A percentile compares a stretch with the other conserved stretches of the same genome.
Conservation (phyloP, 2,797 vertebrate genomes). For the Chanos chanos region DNA sequence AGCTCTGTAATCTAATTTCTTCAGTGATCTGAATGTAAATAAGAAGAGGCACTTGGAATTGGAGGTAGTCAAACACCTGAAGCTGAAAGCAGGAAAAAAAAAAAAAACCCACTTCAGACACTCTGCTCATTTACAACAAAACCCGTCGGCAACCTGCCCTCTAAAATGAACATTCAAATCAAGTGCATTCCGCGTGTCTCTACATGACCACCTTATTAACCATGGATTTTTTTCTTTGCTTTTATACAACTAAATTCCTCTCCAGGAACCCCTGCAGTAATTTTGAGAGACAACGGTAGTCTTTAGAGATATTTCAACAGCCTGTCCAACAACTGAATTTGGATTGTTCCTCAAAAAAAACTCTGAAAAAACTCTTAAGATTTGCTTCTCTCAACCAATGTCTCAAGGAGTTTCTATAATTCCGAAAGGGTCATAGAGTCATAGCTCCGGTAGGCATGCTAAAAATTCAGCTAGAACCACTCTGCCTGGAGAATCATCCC, state of each 20-base stretch:
- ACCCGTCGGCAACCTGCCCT: background rate
- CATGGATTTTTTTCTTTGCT: conserved; percentile 26
- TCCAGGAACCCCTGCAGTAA: conserved; percentile 24
- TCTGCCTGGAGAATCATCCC: too few relatives aligned
- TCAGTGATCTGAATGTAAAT: background rate
- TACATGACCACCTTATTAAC: conserved; percentile 38
- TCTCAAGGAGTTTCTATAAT: too few relatives aligned
- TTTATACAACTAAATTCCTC: conserved; percentile 34
- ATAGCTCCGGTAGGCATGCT: too few relatives aligned
- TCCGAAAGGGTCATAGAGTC: too few relatives aligned
- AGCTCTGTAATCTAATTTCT: background rate
- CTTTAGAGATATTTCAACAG: too few relatives aligned
- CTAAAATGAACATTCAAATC: conserved; percentile 27
- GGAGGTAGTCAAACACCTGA: background rate
- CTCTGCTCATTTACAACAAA: background rate
- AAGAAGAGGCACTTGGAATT: background rate
- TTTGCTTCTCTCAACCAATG: too few relatives aligned
- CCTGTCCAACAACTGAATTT: too few relatives aligned
- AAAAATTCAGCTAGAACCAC: too few relatives aligned
- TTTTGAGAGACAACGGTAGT: conserved; percentile 34
- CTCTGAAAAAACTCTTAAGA: too few relatives aligned
- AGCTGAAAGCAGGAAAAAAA: conserved; percentile 7
- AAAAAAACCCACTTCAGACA: background rate
- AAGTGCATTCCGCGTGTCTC: conserved; percentile 4
- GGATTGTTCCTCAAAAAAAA: too few relatives aligned